These are phyloP conservation scores for Geophilus truncorum DNA, from an alignment of 2,888 invertebrate species.

Conservation along the genomic window DNA sequence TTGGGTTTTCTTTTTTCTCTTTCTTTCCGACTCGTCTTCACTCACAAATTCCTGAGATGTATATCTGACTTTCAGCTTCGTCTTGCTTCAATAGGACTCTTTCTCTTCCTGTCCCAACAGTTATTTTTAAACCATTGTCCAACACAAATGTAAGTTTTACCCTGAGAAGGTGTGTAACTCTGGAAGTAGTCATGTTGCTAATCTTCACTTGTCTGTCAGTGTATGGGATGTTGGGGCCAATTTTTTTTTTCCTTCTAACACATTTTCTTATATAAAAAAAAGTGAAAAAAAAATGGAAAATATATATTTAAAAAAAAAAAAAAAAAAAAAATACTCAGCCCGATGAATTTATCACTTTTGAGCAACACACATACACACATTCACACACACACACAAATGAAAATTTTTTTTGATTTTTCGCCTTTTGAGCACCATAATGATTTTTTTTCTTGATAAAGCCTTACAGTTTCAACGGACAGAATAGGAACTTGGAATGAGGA, in stretches of 20 bases:
- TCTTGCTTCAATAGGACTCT: background rate
- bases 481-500: conserved; percentile 31
- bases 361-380: background rate
- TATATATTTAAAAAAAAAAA: background rate
- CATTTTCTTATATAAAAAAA: background rate
- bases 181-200: conserved; percentile 34
- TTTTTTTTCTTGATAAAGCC: background rate
- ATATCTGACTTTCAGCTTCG: background rate
- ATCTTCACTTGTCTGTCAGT: background rate
- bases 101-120: conserved; percentile 1
- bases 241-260: background rate
- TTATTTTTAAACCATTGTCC: conserved; percentile 4
- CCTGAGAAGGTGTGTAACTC: conserved; percentile 33
- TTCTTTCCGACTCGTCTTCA: background rate
- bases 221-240: background rate
- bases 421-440: conserved; percentile 33
- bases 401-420: conserved; percentile 32
- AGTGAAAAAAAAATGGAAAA: too few relatives aligned
- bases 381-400: conserved; percentile 15
- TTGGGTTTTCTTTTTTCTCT: background rate
- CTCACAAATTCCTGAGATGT: background rate
- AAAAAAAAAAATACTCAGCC: background rate
- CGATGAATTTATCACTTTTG: background rate
- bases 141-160: conserved; percentile 26
- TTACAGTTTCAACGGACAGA: background rate